Percentiles rank a stretch among this genome's conserved stretches.
Conservation (phyloP, 1,140 invertebrate genomes). For the Rhopalosiphum padi region DNA sequence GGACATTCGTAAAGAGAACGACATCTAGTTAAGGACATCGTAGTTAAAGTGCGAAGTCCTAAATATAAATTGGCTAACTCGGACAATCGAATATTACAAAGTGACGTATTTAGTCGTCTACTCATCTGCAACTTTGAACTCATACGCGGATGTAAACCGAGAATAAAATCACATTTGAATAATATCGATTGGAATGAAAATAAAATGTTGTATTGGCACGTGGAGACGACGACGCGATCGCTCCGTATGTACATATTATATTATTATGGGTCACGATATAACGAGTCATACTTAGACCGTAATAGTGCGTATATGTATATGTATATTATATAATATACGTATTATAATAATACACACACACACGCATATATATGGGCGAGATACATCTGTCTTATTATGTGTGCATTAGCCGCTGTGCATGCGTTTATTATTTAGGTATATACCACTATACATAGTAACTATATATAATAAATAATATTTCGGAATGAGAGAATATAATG, state of each 20-base stretch:
- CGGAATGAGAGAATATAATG: neutral
- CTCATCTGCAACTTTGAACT: neutral
- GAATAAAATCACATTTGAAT: neutral
- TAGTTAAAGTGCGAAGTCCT: neutral
- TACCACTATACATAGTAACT: neutral
- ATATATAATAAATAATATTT: conserved; percentile 4
- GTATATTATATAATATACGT: too few species aligned
- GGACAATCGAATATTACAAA: neutral
- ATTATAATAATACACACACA: too few species aligned
- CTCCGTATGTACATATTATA: neutral
- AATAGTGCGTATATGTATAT: neutral
- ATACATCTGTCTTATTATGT: neutral
- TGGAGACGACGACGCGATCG: neutral
- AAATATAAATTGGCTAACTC: neutral
- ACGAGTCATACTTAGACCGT: neutral
- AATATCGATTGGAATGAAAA: neutral
- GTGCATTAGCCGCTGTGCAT: neutral
- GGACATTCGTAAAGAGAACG: neutral
- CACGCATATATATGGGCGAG: neutral
- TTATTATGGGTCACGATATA: too few species aligned
- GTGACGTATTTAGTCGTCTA: too few species aligned
- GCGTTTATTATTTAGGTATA: neutral
- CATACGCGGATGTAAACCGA: neutral
- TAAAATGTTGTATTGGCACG: neutral
- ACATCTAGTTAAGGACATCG: neutral